These are phyloP conservation scores for Agrypnus murinus DNA, from an alignment of 2,888 invertebrate genomes.

Conservation along the genomic window DNA sequence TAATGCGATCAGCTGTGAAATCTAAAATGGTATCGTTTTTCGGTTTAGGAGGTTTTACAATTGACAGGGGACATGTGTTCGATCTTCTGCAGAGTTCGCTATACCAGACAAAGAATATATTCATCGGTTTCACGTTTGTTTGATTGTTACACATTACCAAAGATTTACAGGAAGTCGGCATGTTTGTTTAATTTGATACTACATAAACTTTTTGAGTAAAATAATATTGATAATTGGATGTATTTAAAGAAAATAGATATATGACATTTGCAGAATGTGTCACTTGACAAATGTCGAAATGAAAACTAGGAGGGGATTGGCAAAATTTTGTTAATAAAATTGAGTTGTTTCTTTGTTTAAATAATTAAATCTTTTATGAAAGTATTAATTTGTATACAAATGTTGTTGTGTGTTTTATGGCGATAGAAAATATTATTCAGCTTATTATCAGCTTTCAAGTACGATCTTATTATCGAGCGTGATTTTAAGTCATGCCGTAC, in stretches of 20 bases:
- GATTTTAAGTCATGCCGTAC: too few relatives aligned
- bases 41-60: conserved; percentile 66
- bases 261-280: conserved; percentile 33
- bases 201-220: conserved; percentile 6
- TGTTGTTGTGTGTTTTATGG: too few relatives aligned
- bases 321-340: too few relatives aligned
- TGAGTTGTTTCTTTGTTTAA: too few relatives aligned
- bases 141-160: conserved; percentile 21
- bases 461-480: too few relatives aligned
- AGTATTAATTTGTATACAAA: too few relatives aligned
- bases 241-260: conserved; percentile 33
- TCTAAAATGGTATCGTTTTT: conserved; percentile 72
- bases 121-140: conserved; percentile 59
- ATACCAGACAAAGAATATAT: conserved; percentile 70
- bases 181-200: conserved; percentile 30
- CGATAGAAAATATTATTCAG: too few relatives aligned
- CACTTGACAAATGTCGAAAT: too few relatives aligned
- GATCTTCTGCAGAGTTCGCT: conserved; percentile 68
- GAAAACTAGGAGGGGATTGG: too few relatives aligned
- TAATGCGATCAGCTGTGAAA: conserved; percentile 84
- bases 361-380: too few relatives aligned
- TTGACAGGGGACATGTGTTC: conserved; percentile 65
- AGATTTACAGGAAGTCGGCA: conserved; percentile 41
- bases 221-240: conserved; percentile 21
- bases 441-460: too few relatives aligned